Evolutionary conservation across 2,888 invertebrate genomes (phyloP).

Genomic region (Apotomis betuletana): DNA sequence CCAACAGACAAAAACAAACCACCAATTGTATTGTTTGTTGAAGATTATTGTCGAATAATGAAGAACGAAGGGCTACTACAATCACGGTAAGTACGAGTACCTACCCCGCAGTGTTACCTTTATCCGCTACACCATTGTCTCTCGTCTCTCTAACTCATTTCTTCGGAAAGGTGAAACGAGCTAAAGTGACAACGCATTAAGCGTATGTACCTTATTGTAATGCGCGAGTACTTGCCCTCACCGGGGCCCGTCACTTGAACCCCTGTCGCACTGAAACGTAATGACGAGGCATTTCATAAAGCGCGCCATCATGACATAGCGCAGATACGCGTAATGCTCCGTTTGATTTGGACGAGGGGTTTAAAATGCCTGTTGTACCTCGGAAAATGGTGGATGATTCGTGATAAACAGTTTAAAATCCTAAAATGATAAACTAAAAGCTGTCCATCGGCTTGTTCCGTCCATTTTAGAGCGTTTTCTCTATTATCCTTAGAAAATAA

Average conservation of each 20-base stretch:
- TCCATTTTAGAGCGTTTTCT: too few species aligned
- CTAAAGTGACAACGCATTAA: slow-evolving; percentile 9
- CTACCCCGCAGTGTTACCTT: too few species aligned
- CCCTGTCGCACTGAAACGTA: slow-evolving; percentile 17
- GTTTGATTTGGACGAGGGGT: slow-evolving; percentile 18
- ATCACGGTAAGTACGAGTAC: too few species aligned
- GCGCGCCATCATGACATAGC: slow-evolving; percentile 2
- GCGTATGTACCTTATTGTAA: slow-evolving; percentile 1
- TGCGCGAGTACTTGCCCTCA: background rate
- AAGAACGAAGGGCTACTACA: too few species aligned
- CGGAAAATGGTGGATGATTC: background rate
- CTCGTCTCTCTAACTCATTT: background rate
- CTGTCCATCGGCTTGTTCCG: background rate
- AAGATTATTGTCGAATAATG: too few species aligned
- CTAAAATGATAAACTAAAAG: background rate
- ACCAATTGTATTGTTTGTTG: too few species aligned
- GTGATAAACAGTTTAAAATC: background rate
- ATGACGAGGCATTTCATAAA: slow-evolving; percentile 25
- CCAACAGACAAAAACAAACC: too few species aligned
- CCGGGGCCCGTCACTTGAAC: slow-evolving; percentile 12
- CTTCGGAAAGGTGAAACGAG: background rate
- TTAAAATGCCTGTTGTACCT: background rate
- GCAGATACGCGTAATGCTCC: background rate
- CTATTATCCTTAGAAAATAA: too few species aligned
- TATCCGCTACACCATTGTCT: background rate